Evolutionary conservation across 2,797 vertebrate genomes (phyloP).

Genomic region (Sphenodon punctatus): DNA sequence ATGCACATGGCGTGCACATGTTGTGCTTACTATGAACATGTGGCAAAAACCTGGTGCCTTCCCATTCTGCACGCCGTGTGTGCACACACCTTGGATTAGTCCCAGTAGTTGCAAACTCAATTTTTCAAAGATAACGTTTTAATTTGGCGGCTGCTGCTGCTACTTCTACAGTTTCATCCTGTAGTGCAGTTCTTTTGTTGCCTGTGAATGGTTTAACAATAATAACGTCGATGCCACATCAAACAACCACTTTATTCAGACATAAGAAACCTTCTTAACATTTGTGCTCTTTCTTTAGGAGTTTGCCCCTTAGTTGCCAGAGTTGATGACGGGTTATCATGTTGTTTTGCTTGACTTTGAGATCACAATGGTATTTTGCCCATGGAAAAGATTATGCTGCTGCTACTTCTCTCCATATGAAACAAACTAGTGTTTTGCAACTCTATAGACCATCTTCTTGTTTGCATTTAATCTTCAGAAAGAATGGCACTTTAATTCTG

Average conservation of each 20-base stretch:
- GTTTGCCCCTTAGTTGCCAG: neutral
- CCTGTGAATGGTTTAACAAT: neutral
- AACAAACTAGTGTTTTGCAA: neutral
- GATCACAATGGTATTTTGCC: accelerated
- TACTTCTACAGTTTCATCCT: accelerated
- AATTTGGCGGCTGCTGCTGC: neutral
- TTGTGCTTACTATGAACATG: no score
- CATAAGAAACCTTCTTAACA: neutral
- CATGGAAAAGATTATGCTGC: neutral
- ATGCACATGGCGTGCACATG: no score
- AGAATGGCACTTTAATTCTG: neutral
- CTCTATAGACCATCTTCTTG: neutral
- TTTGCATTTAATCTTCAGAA: neutral
- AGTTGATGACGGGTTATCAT: neutral
- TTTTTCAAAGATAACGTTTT: neutral
- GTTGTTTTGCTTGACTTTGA: neutral
- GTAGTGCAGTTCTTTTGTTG: accelerated
- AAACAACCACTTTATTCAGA: neutral
- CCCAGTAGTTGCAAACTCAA: no score
- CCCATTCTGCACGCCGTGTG: no score
- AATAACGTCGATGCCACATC: neutral
- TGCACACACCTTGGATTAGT: no score
- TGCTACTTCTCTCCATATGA: accelerated
- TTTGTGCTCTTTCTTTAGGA: neutral
- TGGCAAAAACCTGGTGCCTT: no score